Evolutionary conservation across 2,113 vertebrate genomes (phyloP).

Genomic region (Cygnus atratus): DNA sequence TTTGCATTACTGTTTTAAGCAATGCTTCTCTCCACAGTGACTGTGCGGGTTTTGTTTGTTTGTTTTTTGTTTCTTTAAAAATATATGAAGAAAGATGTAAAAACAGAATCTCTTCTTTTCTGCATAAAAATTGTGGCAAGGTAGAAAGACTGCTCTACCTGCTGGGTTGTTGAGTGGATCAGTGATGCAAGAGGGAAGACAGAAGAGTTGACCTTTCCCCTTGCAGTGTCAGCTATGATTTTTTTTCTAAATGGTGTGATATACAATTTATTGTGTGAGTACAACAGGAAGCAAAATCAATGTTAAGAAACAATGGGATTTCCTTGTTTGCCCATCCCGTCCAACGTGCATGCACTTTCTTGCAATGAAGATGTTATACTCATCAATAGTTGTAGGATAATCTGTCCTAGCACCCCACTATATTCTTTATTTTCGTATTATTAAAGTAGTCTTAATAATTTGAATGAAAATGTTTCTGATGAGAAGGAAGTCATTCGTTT

Average conservation of each 20-base stretch:
- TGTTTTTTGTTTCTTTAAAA: background rate
- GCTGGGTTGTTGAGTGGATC: background rate
- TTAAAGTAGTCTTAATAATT: background rate
- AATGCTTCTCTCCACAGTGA: background rate
- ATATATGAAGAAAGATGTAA: background rate
- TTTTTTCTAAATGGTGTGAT: background rate
- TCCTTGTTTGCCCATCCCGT: background rate
- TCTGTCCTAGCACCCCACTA: accelerated
- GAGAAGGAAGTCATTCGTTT: background rate
- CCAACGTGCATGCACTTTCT: background rate
- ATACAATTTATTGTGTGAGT: background rate
- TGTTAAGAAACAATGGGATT: background rate
- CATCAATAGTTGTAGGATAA: background rate
- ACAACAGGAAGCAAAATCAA: background rate
- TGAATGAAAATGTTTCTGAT: background rate
- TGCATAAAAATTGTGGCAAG: background rate
- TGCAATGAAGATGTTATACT: background rate
- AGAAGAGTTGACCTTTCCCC: background rate
- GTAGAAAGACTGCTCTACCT: background rate
- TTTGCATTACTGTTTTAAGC: background rate
- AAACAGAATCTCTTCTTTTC: background rate
- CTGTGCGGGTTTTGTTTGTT: background rate
- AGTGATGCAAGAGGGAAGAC: background rate
- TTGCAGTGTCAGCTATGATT: background rate
- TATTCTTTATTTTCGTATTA: background rate